Evolutionary conservation across 2,888 invertebrate species (phyloP), one percentile per base, ranked within the genome.

Genomic region (Junonia oenone): DNA sequence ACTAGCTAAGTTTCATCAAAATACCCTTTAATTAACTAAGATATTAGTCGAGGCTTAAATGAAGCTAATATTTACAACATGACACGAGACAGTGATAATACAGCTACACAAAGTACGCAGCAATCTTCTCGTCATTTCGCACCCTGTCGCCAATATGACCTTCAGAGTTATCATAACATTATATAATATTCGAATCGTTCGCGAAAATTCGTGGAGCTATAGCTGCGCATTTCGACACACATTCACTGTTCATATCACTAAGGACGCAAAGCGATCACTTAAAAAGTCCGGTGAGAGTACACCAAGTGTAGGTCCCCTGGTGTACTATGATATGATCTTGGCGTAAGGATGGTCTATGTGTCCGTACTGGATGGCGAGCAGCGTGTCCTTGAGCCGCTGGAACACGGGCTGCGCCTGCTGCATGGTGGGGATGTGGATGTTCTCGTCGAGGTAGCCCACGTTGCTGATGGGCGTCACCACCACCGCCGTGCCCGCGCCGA

Each of bases 401-500:
- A 92, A 95, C 17, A 99, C 72, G 0, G 97, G 95, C 56, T 94
- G 91, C 9, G 92, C 69, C 66, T 95, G 93, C 66, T 94, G 92
- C 84, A 93, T 91, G 14, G 96, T 96, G 49, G 97, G 96, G 63
- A 97, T 92, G 49, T 91, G 73, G 27, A 95, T 89, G 52, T 92
- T 81, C 50, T 92, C 85, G 3, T 93, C 95, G 66, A 94, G 72
- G 82, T 96, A 99, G 54, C 95, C 92, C 59, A 99, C 96, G 59
- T 93, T 92, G 55, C 95, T 95, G 53, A 99, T 94, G 0, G 99
- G 99, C 71, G 96, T 97, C 14, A 99, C 96, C 46, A 98, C 92
- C 68, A 97, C 97, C 0, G 99, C 99, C 19, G 99, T 99, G 54
- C 99, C 99, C n/a, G 98, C 93, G 56, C 99, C 99, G 82, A 99